phyloP scores from a whole-genome alignment of 1,140 invertebrate species.

The Antheraea mylitta region DNA sequence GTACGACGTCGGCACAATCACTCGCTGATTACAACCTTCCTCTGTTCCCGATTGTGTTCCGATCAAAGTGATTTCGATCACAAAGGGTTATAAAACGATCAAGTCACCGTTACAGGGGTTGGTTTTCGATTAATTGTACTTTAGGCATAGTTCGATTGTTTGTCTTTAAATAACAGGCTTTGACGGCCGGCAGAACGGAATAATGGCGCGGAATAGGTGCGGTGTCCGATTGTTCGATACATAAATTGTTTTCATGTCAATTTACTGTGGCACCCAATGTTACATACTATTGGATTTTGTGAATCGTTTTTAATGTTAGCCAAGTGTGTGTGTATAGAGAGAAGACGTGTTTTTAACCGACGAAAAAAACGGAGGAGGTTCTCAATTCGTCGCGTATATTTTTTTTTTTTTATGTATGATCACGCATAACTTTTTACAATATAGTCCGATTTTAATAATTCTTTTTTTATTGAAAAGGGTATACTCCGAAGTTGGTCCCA shows the following conservation, averaged over 20 bases:
- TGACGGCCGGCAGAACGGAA: conserved; percentile 15
- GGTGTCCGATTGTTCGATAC: conserved; percentile 1
- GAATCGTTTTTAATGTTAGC: too few relatives aligned
- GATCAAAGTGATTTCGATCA: conserved; percentile 60
- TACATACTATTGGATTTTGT: too few relatives aligned
- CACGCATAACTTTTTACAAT: too few relatives aligned
- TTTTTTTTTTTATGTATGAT: too few relatives aligned
- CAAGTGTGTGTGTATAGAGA: too few relatives aligned
- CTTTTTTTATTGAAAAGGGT: too few relatives aligned
- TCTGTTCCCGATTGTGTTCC: conserved; percentile 44
- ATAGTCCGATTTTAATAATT: too few relatives aligned
- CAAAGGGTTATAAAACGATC: conserved; percentile 59
- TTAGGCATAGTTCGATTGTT: conserved; percentile 24
- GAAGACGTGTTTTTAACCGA: too few relatives aligned
- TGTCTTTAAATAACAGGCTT: conserved; percentile 23
- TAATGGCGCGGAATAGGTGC: conserved; percentile 13
- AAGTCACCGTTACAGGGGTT: conserved; percentile 34
- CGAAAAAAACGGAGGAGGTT: too few relatives aligned
- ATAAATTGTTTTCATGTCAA: conserved; percentile 6
- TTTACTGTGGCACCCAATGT: not conserved
- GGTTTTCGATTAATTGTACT: conserved; percentile 44
- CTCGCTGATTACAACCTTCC: conserved; percentile 46
- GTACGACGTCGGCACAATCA: conserved; percentile 35
- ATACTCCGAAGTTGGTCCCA: too few relatives aligned
- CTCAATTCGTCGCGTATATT: too few relatives aligned